Evolutionary conservation across 2,888 invertebrate genomes (phyloP).

Genomic region (Erebia aethiops): DNA sequence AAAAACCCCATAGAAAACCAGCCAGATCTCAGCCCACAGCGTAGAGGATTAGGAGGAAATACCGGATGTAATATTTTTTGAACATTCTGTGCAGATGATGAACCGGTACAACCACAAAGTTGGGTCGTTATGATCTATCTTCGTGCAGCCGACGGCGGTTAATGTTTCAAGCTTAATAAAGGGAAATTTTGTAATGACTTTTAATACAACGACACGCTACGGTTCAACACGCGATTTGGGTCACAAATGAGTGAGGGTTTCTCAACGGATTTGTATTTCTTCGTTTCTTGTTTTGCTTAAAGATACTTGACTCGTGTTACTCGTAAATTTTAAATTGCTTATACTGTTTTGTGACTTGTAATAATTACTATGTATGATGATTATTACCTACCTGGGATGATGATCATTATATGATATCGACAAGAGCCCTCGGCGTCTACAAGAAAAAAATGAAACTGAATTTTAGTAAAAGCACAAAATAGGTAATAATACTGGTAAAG

Average conservation of each 20-base stretch:
- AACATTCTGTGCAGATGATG: conserved; percentile 70
- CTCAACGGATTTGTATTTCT: not conserved
- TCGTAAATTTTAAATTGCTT: no score
- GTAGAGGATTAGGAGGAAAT: not conserved
- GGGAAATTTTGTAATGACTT: conserved; percentile 78
- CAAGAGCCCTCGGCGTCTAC: no score
- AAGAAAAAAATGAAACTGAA: no score
- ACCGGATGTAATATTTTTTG: conserved; percentile 50
- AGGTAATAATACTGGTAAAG: no score
- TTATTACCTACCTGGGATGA: not conserved
- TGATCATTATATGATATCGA: no score
- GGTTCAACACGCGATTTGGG: conserved; percentile 62
- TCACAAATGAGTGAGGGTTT: conserved; percentile 28
- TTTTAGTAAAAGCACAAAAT: no score
- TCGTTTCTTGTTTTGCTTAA: not conserved
- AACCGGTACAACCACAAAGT: conserved; percentile 63
- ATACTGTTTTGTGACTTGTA: not conserved
- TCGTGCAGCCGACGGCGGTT: conserved; percentile 69
- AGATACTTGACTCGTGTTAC: no score
- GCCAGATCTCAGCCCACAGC: no score
- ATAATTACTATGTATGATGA: not conserved
- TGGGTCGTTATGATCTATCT: conserved; percentile 76
- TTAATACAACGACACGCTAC: conserved; percentile 75
- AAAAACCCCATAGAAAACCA: no score
- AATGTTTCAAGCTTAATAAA: conserved; percentile 78